Conservation (phyloP, 2,797 vertebrate species). For the Naso thynnoides region DNA sequence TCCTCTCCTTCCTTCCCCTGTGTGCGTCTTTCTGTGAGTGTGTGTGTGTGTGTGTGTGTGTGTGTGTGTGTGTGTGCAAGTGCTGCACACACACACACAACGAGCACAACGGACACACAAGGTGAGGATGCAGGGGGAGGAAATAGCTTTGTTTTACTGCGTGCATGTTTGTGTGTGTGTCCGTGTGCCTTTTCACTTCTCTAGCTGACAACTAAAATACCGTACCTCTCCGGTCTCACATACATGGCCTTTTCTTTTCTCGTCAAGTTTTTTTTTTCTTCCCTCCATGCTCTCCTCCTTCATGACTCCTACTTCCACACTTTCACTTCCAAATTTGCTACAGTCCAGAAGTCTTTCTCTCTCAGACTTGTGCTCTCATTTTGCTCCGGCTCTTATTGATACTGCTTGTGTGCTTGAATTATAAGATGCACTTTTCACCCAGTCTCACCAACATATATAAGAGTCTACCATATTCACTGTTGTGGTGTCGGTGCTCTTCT, state of each 20-base stretch:
- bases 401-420: constrained; percentile 47
- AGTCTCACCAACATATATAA: constrained; percentile 34
- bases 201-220: constrained; percentile 72
- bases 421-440: constrained; percentile 38
- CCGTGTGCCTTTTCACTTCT: constrained; percentile 57
- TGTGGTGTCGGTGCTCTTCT: constrained; percentile 20
- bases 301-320: neutral
- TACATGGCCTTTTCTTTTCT: constrained; percentile 68
- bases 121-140: constrained; percentile 64
- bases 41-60: neutral
- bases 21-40: neutral
- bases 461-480: constrained; percentile 2
- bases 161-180: constrained; percentile 37
- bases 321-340: constrained; percentile 23
- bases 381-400: constrained; percentile 49
- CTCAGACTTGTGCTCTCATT: constrained; percentile 32
- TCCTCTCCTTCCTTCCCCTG: constrained; percentile 28
- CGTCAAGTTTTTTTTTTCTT: constrained; percentile 20
- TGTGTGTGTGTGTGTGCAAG: constrained; percentile 2
- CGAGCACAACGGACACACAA: constrained; percentile 50
- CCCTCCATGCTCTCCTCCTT: neutral
- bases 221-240: constrained; percentile 56
- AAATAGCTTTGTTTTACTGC: constrained; percentile 54
- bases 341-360: constrained; percentile 19
- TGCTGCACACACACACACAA: too few species aligned